phyloP scores from a whole-genome alignment of 37 sponge, comb jelly and placozoan genomes.

The Halichondria panicea region DNA sequence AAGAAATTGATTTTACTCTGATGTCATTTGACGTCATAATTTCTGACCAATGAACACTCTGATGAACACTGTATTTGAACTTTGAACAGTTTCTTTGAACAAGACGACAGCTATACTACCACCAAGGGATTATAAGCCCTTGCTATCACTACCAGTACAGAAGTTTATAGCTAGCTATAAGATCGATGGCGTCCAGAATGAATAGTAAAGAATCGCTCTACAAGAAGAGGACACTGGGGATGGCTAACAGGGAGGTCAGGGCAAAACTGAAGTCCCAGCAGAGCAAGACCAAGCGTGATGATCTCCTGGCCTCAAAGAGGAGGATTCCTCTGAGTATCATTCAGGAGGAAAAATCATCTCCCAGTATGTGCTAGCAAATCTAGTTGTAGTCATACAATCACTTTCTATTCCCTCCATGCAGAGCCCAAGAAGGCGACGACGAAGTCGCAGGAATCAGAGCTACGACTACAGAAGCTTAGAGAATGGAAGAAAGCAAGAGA shows the following conservation, averaged over 20 bases:
- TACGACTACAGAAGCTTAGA: conserved; percentile 5
- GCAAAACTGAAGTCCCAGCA: neutral
- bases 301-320: conserved; percentile 14
- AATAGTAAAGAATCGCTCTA: conserved; percentile 15
- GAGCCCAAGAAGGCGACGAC: neutral
- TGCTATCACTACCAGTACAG: too few relatives aligned
- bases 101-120: too few relatives aligned
- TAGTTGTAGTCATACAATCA: neutral
- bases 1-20: too few relatives aligned
- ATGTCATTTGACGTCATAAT: too few relatives aligned
- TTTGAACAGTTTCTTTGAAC: too few relatives aligned
- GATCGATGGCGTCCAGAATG: too few relatives aligned
- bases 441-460: neutral
- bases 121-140: too few relatives aligned
- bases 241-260: neutral
- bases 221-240: conserved; percentile 16
- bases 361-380: neutral
- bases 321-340: conserved; percentile 39
- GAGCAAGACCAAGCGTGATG: conserved; percentile 13
- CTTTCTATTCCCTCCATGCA: neutral
- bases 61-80: too few relatives aligned
- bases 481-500: conserved; percentile 53
- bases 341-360: conserved; percentile 7
- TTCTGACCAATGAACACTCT: too few relatives aligned
- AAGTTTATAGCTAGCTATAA: too few relatives aligned